Evolutionary conservation across 2,113 vertebrate species (phyloP), one percentile per base, ranked within the genome.

Genomic region (human (Homo sapiens)): DNA sequence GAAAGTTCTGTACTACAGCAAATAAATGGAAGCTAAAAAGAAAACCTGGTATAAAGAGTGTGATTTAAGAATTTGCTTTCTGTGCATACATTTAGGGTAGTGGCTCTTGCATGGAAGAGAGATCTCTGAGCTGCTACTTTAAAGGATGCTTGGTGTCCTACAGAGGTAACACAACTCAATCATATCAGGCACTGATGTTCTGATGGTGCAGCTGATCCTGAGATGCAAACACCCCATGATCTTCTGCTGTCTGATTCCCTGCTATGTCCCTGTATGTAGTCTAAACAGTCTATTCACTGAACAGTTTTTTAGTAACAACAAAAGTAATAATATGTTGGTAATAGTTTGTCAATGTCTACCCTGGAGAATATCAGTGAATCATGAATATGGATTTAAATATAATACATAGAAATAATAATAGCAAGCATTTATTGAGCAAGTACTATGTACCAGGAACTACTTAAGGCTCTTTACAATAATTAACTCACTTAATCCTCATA

Each of bases 121-220:
- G n/a, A 52, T 30, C 73, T 52, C 76, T 35, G 64, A 70, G 52
- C 14, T 20, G 6, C 45, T 68, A 2, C 73, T 27, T 57, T 32
- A 20, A 57, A 52, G 78, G 66, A 78, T 17, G 32, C 14, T 13
- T 12, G 8, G 48, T 38, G 13, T 52, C 48, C 75, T 38, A 18
- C 10, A 52, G 38, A 75, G 66, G 25, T 30, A 55, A 45, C 18
- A 2, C 30, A 38, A 4, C 30, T 75, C 17, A 48, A 32, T n/a
- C 38, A 38, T 23, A 14, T 0, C 0, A 11, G 40, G n/a, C 8
- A 7, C 17, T 12, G 20, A 6, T 10, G 8, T 32, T 45, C 55
- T 79, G 3, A 4, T 8, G 22, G 43, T 3, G 27, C 30, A 16
- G 40, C 52, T 57, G 68, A 64, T 30, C 27, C 17, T 0, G 0